A percentile compares a stretch with the other conserved stretches of the same genome.
Conservation (phyloP, 2,113 vertebrate genomes). For the Rhinolophus ferrumequinum region DNA sequence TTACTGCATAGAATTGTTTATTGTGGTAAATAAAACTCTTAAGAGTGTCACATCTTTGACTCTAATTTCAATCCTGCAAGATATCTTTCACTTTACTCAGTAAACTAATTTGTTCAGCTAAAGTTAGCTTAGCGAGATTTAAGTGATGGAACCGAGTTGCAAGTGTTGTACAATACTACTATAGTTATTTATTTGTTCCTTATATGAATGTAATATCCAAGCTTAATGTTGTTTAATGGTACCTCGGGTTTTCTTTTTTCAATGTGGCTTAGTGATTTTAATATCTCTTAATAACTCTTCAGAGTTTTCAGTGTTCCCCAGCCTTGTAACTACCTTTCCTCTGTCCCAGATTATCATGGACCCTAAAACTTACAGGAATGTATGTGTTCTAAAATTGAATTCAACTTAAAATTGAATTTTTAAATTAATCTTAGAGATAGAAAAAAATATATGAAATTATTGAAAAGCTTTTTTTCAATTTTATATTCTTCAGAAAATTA, state of each 20-base stretch:
- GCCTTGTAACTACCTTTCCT: neutral
- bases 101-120: neutral
- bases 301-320: conserved; percentile 1
- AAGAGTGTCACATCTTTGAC: neutral
- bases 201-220: conserved; percentile 24
- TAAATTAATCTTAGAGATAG: conserved; percentile 21
- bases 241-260: neutral
- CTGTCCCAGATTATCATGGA: neutral
- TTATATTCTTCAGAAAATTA: neutral
- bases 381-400: neutral
- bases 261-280: conserved; percentile 33
- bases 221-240: neutral
- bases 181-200: neutral
- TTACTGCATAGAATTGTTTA: neutral
- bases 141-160: conserved; percentile 21
- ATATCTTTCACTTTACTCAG: conserved; percentile 30
- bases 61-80: neutral
- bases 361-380: neutral
- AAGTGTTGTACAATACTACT: neutral
- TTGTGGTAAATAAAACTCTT: neutral
- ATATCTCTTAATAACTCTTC: neutral
- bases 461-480: neutral
- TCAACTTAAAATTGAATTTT: conserved; percentile 40
- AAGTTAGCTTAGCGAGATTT: conserved; percentile 42
- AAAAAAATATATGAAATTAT: neutral